A percentile compares a stretch with the other conserved stretches of the same genome.
These are phyloP conservation scores for Tragelaphus eurycerus DNA, from an alignment of 2,797 vertebrate genomes.

Conservation along the genomic window DNA sequence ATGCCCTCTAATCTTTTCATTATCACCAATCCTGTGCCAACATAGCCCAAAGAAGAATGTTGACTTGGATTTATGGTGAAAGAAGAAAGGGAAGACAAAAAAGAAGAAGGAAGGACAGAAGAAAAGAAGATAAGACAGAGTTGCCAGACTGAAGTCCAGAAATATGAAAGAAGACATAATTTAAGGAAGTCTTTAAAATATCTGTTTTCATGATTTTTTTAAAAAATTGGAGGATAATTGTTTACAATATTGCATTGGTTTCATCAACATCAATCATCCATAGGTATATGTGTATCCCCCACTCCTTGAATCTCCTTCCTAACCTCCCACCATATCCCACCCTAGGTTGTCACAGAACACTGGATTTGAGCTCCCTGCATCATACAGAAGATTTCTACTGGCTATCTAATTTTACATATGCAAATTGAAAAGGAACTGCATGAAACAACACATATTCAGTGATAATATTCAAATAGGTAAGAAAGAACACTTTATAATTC, in stretches of 20 bases:
- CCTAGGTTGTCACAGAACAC: background rate
- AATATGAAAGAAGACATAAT: background rate
- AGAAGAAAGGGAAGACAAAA: background rate
- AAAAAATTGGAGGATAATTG: background rate
- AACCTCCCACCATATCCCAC: background rate
- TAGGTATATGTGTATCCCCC: background rate
- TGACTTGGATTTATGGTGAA: background rate
- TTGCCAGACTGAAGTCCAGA: background rate
- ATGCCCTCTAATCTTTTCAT: background rate
- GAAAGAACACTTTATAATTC: background rate
- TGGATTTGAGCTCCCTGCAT: background rate
- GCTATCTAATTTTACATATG: background rate
- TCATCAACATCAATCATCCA: background rate
- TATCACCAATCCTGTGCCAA: background rate
- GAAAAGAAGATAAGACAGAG: fast-evolving
- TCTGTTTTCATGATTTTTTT: background rate
- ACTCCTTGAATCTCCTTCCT: too few species aligned
- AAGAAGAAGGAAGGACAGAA: background rate
- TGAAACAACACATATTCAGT: background rate
- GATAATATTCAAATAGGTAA: background rate
- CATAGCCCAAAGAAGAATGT: background rate
- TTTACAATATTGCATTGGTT: background rate
- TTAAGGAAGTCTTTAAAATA: background rate
- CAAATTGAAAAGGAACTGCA: background rate
- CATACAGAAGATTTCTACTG: background rate